Conservation (phyloP, 2,113 vertebrate species). For the Aramus guarauna region DNA sequence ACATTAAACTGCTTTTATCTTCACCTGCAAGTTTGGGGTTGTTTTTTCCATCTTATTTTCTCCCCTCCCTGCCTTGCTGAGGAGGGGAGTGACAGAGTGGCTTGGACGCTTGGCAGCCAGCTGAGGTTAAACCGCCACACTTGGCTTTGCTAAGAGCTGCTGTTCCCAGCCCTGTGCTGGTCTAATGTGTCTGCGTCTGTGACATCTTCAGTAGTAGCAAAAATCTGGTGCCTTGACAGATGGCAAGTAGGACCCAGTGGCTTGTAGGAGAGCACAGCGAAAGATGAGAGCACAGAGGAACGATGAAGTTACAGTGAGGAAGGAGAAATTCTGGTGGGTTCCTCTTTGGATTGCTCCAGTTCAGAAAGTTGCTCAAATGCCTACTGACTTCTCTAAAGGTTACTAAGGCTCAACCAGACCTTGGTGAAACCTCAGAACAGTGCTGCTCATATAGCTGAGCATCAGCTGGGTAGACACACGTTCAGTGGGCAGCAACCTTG, state of each 20-base stretch:
- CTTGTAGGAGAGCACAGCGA: neutral
- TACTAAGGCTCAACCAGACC: neutral
- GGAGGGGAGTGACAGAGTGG: too few species aligned
- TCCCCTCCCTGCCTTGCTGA: too few species aligned
- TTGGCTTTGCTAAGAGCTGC: neutral
- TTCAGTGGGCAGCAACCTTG: neutral
- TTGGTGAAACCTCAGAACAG: neutral
- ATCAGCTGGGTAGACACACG: neutral
- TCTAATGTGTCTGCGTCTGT: neutral
- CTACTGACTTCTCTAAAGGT: neutral
- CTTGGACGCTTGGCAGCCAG: too few species aligned
- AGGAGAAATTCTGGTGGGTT: neutral
- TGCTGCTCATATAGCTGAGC: neutral
- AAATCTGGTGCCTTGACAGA: neutral
- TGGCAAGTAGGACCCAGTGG: neutral
- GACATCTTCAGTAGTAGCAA: neutral
- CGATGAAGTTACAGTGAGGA: neutral
- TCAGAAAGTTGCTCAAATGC: neutral
- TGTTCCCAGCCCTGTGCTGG: neutral
- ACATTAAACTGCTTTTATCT: too few species aligned
- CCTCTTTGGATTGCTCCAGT: neutral
- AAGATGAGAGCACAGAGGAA: neutral
- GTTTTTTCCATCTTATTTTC: too few species aligned
- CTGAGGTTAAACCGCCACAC: too few species aligned
- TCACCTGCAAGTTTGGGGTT: too few species aligned